Evolutionary conservation across 2,888 invertebrate species (phyloP).

Genomic region (Stictocephala bisonia): DNA sequence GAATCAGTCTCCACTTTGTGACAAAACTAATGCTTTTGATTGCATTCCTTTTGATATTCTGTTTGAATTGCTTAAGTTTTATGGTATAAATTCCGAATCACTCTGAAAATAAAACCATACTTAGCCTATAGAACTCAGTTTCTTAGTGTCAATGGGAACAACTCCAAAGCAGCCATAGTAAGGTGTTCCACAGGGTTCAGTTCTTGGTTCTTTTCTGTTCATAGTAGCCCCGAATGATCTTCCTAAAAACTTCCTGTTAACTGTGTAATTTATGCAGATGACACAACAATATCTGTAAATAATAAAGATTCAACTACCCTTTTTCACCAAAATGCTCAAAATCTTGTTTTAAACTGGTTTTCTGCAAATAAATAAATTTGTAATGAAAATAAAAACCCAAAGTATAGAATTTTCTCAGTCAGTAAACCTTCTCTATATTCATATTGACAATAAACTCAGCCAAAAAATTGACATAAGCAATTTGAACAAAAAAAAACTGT

Average conservation of each 20-base stretch:
- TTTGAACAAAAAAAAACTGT: neutral
- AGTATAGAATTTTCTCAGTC: neutral
- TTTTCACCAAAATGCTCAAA: neutral
- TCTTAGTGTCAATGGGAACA: neutral
- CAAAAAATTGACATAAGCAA: neutral
- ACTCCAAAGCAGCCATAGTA: neutral
- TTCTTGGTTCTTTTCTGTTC: slow-evolving; percentile 1
- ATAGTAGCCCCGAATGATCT: neutral
- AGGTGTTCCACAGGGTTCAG: slow-evolving; percentile 21
- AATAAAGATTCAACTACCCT: neutral
- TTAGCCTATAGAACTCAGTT: neutral
- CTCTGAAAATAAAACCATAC: no score
- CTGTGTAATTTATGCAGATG: slow-evolving; percentile 1
- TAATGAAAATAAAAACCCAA: neutral
- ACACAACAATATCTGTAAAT: neutral
- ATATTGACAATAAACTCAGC: neutral
- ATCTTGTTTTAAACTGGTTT: neutral
- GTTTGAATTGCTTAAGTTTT: neutral
- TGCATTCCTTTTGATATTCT: neutral
- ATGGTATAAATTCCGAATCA: no score
- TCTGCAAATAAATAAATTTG: neutral
- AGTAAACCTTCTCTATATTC: neutral
- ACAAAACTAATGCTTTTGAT: slow-evolving; percentile 3
- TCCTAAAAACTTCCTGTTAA: neutral
- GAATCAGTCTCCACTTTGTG: neutral